phyloP scores from a whole-genome alignment of 2,888 invertebrate species.

The Dryobota labecula region DNA sequence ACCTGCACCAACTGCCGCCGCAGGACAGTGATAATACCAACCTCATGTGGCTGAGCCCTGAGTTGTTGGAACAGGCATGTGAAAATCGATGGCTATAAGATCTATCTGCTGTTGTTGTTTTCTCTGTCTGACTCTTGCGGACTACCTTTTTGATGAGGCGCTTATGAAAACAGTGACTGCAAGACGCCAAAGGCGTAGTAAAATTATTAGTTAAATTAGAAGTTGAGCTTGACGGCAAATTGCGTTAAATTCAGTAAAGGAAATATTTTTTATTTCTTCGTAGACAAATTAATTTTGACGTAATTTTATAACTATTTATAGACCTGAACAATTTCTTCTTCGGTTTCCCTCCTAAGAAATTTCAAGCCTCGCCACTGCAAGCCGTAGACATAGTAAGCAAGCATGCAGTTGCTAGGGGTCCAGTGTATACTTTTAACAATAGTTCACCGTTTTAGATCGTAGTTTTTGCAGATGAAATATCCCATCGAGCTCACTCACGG shows the following conservation, averaged over 20 bases:
- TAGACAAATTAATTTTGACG: too few species aligned
- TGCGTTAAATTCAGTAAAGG: too few species aligned
- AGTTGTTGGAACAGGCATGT: slow-evolving; percentile 94
- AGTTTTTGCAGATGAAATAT: not conserved
- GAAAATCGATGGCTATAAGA: not conserved
- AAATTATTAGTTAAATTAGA: too few species aligned
- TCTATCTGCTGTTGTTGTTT: not conserved
- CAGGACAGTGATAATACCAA: slow-evolving; percentile 92
- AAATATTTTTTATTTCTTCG: too few species aligned
- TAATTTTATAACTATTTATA: too few species aligned
- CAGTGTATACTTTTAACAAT: not conserved
- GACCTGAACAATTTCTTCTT: too few species aligned
- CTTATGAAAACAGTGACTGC: too few species aligned
- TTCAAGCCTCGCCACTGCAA: too few species aligned
- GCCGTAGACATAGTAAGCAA: not conserved
- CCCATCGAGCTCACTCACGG: not conserved
- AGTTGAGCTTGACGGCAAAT: too few species aligned
- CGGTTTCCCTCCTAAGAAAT: too few species aligned
- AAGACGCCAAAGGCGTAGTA: too few species aligned
- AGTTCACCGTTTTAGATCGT: not conserved
- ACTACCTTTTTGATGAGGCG: not conserved
- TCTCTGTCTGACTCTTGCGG: not conserved
- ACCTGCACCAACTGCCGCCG: slow-evolving; percentile 94
- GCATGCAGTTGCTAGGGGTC: not conserved
- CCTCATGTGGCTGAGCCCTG: slow-evolving; percentile 98